phyloP scores from a whole-genome alignment of 2,888 invertebrate genomes.

The Galeopsomyia nigrocyanea region DNA sequence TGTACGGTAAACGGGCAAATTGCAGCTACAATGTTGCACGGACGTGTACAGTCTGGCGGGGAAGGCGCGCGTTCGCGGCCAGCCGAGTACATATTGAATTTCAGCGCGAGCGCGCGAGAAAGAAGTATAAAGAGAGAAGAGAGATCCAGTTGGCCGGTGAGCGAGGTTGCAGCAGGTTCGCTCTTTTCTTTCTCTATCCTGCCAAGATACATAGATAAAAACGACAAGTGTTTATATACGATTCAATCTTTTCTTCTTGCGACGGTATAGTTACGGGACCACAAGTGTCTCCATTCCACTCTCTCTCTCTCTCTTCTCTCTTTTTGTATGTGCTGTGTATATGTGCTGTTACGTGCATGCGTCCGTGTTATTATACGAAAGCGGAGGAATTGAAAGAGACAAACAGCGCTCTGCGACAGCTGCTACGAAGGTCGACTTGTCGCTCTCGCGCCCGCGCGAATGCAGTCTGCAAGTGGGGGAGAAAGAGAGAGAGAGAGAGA shows the following conservation, averaged over 20 bases:
- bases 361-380: too few species aligned
- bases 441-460: neutral
- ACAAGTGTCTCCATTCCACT: too few species aligned
- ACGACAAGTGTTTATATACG: too few species aligned
- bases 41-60: conserved; percentile 55
- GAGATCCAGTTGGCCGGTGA: conserved; percentile 39
- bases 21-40: conserved; percentile 60
- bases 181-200: too few species aligned
- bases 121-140: conserved; percentile 1
- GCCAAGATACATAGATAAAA: too few species aligned
- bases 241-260: conserved; percentile 26
- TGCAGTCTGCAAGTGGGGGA: neutral
- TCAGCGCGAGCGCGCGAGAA: conserved; percentile 29
- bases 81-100: conserved; percentile 49
- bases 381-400: too few species aligned
- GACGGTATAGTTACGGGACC: neutral
- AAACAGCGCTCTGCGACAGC: conserved; percentile 5
- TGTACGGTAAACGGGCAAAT: conserved; percentile 58
- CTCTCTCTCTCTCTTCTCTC: too few species aligned
- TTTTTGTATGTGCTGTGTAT: too few species aligned
- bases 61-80: conserved; percentile 31
- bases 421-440: conserved; percentile 25
- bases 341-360: too few species aligned
- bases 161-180: conserved; percentile 37
- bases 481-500: neutral